A percentile compares a stretch with the other conserved stretches of the same genome.
Evolutionary conservation across 1,140 invertebrate genomes (phyloP).

Genomic region (Apis cerana): DNA sequence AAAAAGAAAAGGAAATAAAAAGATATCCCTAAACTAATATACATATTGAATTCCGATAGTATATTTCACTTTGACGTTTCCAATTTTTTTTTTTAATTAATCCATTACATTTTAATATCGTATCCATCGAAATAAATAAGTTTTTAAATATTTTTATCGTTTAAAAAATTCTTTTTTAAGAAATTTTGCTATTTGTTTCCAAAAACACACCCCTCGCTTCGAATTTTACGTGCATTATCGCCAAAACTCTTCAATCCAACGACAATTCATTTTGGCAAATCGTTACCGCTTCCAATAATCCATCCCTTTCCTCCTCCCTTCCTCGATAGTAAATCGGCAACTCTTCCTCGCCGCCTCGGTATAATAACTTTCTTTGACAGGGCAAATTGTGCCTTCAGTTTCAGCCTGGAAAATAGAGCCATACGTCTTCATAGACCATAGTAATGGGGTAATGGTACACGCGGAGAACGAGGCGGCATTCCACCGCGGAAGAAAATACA

Average conservation of each 20-base stretch:
- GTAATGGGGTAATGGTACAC: slow-evolving; percentile 47
- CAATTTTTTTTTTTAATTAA: too few relatives aligned
- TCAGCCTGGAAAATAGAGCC: slow-evolving; percentile 44
- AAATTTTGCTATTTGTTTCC: too few relatives aligned
- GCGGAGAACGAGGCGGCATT: slow-evolving; percentile 33
- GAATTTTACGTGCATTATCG: too few relatives aligned
- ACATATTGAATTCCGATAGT: too few relatives aligned
- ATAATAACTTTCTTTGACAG: slow-evolving; percentile 42
- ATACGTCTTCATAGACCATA: slow-evolving; percentile 44
- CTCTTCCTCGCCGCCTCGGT: not conserved
- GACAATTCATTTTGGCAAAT: slow-evolving; percentile 10
- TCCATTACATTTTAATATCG: too few relatives aligned
- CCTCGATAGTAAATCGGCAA: slow-evolving; percentile 7
- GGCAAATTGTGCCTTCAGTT: slow-evolving; percentile 47
- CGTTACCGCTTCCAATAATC: slow-evolving; percentile 4
- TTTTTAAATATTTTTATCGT: too few relatives aligned
- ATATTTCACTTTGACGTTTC: too few relatives aligned
- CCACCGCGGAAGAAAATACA: slow-evolving; percentile 27
- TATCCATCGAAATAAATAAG: too few relatives aligned
- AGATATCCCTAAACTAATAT: too few relatives aligned
- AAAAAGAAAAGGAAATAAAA: too few relatives aligned
- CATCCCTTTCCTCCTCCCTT: not conserved
- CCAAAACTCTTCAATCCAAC: not conserved
- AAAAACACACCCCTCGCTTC: too few relatives aligned
- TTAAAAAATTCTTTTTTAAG: too few relatives aligned